These are phyloP conservation scores for Microctonus brassicae DNA, from an alignment of 2,888 invertebrate species.

Conservation along the genomic window DNA sequence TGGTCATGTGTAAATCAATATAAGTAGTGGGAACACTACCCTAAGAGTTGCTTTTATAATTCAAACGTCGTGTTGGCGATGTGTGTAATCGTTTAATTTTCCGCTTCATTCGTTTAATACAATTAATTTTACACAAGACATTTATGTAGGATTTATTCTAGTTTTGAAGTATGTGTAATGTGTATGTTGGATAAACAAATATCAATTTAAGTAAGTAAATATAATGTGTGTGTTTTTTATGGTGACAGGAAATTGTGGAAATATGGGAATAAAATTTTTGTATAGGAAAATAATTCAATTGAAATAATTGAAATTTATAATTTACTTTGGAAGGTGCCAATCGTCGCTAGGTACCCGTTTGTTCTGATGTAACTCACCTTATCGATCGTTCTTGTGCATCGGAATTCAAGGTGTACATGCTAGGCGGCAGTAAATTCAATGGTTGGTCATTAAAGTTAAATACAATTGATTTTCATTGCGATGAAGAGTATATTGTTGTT, in stretches of 20 bases:
- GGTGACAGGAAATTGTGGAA: not conserved
- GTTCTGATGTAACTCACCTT: constrained; percentile 37
- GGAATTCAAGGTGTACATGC: constrained; percentile 43
- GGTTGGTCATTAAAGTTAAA: constrained; percentile 43
- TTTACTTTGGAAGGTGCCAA: constrained; percentile 22
- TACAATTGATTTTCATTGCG: constrained; percentile 40
- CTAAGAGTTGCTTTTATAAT: not conserved
- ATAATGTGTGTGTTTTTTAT: not conserved
- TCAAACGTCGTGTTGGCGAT: not conserved
- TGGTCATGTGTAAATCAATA: not conserved
- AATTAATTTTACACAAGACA: constrained; percentile 2
- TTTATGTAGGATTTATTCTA: too few relatives aligned
- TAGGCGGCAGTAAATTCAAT: constrained; percentile 16
- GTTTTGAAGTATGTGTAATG: not conserved
- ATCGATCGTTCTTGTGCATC: constrained; percentile 46
- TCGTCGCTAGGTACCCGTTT: constrained; percentile 39
- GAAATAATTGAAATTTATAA: not conserved
- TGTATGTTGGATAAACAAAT: too few relatives aligned
- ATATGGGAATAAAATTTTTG: not conserved
- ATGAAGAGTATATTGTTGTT: not conserved
- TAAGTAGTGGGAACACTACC: not conserved
- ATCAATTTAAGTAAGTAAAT: too few relatives aligned
- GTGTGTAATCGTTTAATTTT: constrained; percentile 3
- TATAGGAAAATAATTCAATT: not conserved
- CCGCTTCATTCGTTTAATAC: not conserved